A percentile compares a stretch with the other conserved stretches of the same genome.
Conservation (phyloP, 2,888 invertebrate species). For the Bembecia ichneumoniformis region DNA sequence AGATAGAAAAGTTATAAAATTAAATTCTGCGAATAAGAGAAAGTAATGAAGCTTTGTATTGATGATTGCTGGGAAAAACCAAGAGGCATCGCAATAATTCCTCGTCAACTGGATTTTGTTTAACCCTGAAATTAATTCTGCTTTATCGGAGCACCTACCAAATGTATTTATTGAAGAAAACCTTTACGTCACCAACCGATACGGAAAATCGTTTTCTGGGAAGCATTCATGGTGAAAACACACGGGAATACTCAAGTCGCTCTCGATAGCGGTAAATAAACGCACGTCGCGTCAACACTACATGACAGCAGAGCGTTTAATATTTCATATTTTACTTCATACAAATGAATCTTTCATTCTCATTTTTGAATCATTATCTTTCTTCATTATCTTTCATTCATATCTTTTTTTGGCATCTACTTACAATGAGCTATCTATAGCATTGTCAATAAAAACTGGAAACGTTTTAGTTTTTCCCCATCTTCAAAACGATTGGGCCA, state of each 20-base stretch:
- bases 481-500: too few relatives aligned
- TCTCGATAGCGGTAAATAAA: too few relatives aligned
- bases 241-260: neutral
- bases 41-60: neutral
- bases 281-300: too few relatives aligned
- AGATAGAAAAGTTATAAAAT: neutral
- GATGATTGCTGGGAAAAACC: neutral
- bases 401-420: too few relatives aligned
- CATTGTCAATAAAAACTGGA: too few relatives aligned
- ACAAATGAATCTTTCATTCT: too few relatives aligned
- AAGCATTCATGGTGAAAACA: conserved; percentile 21
- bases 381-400: too few relatives aligned
- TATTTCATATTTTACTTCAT: too few relatives aligned
- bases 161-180: neutral
- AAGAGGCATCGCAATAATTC: neutral
- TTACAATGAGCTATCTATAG: too few relatives aligned
- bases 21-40: neutral
- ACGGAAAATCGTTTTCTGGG: conserved; percentile 28
- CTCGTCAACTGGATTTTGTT: neutral
- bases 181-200: conserved; percentile 10
- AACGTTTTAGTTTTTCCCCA: too few relatives aligned
- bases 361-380: too few relatives aligned
- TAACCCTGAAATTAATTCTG: neutral
- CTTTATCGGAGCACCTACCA: neutral
- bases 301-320: too few relatives aligned